A percentile compares a stretch with the other conserved stretches of the same genome.
These are phyloP conservation scores for Leptinotarsa juncta DNA, from an alignment of 2,888 invertebrate species.

Conservation along the genomic window DNA sequence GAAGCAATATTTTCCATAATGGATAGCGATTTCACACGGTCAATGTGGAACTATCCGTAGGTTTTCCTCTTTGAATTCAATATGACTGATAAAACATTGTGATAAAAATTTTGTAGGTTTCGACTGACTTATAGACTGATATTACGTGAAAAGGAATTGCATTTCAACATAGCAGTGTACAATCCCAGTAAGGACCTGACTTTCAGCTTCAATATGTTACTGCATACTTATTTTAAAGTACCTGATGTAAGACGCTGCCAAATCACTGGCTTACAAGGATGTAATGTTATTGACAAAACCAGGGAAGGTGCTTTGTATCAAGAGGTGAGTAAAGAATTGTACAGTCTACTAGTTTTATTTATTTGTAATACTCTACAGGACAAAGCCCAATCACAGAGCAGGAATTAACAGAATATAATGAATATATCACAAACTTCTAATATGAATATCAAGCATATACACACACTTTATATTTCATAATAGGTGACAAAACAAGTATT, in stretches of 20 bases:
- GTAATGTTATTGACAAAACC: conserved; percentile 81
- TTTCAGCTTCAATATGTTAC: conserved; percentile 90
- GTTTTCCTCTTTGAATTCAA: conserved; percentile 56
- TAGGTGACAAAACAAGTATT: too few species aligned
- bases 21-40: conserved; percentile 92
- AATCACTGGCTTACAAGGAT: conserved; percentile 91
- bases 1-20: conserved; percentile 92
- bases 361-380: not conserved
- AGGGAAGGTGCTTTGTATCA: conserved; percentile 87
- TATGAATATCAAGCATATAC: too few species aligned
- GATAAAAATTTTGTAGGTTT: conserved; percentile 71
- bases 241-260: conserved; percentile 92
- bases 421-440: too few species aligned
- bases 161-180: conserved; percentile 93
- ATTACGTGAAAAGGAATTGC: conserved; percentile 89
- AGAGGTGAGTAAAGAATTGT: conserved; percentile 67
- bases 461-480: too few species aligned
- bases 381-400: too few species aligned
- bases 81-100: not conserved
- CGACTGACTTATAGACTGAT: conserved; percentile 93
- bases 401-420: too few species aligned
- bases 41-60: conserved; percentile 94
- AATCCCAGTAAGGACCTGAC: conserved; percentile 93
- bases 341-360: not conserved
- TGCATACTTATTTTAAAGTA: conserved; percentile 97